Evolutionary conservation across 35 echinoderm and acorn worm species (phyloP).

Genomic region (Heliocidaris tuberculata): DNA sequence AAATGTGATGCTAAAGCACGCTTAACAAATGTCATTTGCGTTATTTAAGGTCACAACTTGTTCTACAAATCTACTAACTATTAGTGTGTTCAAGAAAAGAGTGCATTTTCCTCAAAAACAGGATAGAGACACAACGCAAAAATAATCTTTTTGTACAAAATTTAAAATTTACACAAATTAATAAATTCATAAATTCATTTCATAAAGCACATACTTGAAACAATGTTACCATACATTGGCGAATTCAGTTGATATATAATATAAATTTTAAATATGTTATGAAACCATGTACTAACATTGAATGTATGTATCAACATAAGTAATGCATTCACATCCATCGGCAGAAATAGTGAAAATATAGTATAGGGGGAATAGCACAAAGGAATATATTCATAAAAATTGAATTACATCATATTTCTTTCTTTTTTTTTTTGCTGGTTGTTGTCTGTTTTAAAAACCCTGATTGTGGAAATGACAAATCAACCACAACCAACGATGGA

Average conservation of each 20-base stretch:
- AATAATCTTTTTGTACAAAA: constrained; percentile 11
- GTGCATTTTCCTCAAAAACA: neutral
- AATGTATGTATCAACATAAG: neutral
- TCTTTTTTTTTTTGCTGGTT: too few species aligned
- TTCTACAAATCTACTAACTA: neutral
- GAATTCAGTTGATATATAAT: neutral
- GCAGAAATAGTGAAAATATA: neutral
- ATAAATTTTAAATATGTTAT: neutral
- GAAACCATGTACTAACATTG: neutral
- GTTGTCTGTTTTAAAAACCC: too few species aligned
- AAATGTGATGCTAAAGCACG: neutral
- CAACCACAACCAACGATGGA: too few species aligned
- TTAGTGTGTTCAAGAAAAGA: neutral
- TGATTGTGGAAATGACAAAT: too few species aligned
- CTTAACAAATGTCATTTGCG: neutral
- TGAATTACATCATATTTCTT: too few species aligned
- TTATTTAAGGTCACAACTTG: neutral
- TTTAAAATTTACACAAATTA: constrained; percentile 13
- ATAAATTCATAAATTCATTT: constrained; percentile 2
- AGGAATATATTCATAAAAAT: too few species aligned
- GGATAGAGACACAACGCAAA: neutral
- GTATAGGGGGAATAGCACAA: neutral
- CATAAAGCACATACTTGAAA: constrained; percentile 20
- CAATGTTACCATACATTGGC: neutral
- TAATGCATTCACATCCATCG: neutral